A percentile compares a stretch with the other conserved stretches of the same genome.
These are phyloP conservation scores for Acanthosepion esculentum DNA, from an alignment of 2,888 invertebrate species.

Conservation along the genomic window DNA sequence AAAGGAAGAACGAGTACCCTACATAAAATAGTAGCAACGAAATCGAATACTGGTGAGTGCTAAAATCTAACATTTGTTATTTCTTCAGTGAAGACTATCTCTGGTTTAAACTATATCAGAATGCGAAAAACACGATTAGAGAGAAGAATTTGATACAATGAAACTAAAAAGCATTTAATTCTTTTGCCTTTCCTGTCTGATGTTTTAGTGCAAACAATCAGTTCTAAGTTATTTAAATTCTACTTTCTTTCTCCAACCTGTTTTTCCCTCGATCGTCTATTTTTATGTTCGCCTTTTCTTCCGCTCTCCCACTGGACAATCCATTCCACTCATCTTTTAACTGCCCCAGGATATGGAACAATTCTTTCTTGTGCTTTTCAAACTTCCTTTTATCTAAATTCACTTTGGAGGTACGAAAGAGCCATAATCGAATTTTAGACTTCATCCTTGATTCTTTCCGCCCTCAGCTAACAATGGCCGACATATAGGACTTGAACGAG, in stretches of 20 bases:
- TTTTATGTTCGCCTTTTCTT: not conserved
- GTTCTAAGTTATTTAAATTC: not conserved
- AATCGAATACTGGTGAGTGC: too few species aligned
- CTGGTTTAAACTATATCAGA: too few species aligned
- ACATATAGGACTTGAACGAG: not conserved
- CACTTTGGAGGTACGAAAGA: slow-evolving; percentile 6
- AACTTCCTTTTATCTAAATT: slow-evolving; percentile 2
- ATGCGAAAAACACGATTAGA: too few species aligned
- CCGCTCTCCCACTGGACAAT: not conserved
- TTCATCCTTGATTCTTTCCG: not conserved
- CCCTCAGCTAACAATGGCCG: not conserved
- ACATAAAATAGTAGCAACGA: too few species aligned
- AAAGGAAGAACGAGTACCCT: too few species aligned
- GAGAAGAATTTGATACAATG: not conserved
- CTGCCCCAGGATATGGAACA: not conserved
- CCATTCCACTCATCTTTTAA: not conserved
- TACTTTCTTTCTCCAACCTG: not conserved
- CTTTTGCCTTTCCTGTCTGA: not conserved
- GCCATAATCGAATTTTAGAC: not conserved
- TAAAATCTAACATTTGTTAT: too few species aligned
- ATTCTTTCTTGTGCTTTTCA: slow-evolving; percentile 20
- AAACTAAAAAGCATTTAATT: not conserved
- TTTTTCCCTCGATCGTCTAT: not conserved
- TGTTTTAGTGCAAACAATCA: not conserved
- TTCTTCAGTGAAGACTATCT: too few species aligned